phyloP scores from a whole-genome alignment of 2,113 vertebrate species.

The Oceanodroma tethys region DNA sequence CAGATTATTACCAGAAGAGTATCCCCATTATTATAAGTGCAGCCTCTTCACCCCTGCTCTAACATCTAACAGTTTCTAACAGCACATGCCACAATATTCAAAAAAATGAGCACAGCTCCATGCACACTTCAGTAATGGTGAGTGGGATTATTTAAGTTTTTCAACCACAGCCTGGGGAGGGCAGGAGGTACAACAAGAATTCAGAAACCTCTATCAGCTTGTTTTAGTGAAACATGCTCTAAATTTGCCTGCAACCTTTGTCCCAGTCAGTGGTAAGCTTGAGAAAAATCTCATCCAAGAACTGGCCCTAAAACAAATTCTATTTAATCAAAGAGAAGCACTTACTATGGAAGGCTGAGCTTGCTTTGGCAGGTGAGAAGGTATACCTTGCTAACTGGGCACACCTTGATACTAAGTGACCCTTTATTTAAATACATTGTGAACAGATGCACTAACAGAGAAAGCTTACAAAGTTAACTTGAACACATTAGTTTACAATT shows the following conservation, averaged over 20 bases:
- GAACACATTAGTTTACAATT: fast-evolving
- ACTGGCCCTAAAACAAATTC: background rate
- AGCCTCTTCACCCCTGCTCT: background rate
- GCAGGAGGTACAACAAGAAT: background rate
- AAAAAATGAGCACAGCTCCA: background rate
- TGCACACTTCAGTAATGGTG: fast-evolving
- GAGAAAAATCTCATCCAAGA: background rate
- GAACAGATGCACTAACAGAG: background rate
- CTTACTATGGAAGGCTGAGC: background rate
- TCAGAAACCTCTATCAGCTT: background rate
- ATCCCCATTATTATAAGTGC: background rate
- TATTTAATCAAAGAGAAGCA: background rate
- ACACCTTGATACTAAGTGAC: background rate
- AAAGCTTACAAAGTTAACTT: background rate
- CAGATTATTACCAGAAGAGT: background rate
- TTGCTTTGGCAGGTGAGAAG: background rate
- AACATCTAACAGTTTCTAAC: background rate
- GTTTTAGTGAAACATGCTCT: background rate
- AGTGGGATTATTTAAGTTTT: background rate
- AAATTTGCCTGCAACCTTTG: background rate
- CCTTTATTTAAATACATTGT: fast-evolving
- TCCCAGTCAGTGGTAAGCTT: background rate
- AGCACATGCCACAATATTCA: background rate
- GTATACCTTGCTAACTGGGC: fast-evolving
- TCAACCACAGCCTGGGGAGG: background rate